These are phyloP conservation scores for Trochalopteron elliotii DNA, from an alignment of 2,113 vertebrate species.

Conservation along the genomic window DNA sequence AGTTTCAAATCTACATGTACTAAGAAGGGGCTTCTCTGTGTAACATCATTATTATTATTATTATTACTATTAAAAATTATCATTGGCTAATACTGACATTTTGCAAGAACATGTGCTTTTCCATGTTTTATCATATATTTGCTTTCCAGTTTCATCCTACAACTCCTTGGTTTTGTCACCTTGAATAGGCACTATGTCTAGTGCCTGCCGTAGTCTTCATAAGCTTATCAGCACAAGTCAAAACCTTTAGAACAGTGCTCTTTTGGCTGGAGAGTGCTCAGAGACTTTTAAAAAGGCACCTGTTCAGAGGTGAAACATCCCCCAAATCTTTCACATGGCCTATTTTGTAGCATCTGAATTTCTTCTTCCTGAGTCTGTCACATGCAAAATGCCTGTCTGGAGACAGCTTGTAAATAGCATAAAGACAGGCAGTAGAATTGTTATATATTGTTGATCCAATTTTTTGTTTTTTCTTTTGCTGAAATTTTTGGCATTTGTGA, in stretches of 20 bases:
- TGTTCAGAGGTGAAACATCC: neutral
- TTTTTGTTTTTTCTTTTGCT: neutral
- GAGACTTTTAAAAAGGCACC: accelerated
- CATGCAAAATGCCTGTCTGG: neutral
- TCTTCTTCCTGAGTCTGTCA: neutral
- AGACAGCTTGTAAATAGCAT: neutral
- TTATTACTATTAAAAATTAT: neutral
- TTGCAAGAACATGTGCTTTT: neutral
- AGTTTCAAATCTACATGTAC: neutral
- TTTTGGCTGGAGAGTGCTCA: neutral
- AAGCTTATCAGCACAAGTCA: neutral
- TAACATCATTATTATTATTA: too few species aligned
- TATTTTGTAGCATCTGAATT: neutral
- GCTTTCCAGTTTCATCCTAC: neutral
- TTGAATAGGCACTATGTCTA: neutral
- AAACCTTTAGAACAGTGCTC: neutral
- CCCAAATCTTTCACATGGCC: neutral
- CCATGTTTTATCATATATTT: neutral
- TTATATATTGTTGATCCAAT: neutral
- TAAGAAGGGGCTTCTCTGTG: neutral
- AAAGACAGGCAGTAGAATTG: neutral
- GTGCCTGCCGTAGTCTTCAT: neutral
- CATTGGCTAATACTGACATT: neutral
- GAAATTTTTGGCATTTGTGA: neutral
- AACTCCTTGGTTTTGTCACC: neutral